These are phyloP conservation scores for Scelioninae gen. 1 DNA, from an alignment of 2,888 invertebrate species.

Conservation along the genomic window DNA sequence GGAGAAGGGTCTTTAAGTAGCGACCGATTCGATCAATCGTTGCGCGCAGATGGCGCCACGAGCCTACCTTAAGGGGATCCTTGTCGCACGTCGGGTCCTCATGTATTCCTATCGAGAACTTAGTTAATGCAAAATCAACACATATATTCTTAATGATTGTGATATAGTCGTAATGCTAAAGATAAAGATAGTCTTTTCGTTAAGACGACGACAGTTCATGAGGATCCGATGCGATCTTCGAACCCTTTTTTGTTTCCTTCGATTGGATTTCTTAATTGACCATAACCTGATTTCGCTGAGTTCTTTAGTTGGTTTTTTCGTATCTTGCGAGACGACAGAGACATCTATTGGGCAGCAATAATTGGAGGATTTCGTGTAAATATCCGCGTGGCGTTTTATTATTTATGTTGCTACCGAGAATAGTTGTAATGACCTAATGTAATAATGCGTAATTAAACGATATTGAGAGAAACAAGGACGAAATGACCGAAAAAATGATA, in stretches of 20 bases:
- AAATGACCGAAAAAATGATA: constrained; percentile 65
- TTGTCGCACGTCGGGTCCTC: constrained; percentile 58
- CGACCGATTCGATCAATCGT: constrained; percentile 20
- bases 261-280: background rate
- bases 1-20: constrained; percentile 9
- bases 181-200: constrained; percentile 70
- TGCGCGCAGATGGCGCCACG: background rate
- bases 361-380: constrained; percentile 77
- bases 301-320: background rate
- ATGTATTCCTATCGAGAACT: constrained; percentile 68
- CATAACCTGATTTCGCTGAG: no score
- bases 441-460: constrained; percentile 65
- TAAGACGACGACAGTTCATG: constrained; percentile 62
- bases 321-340: constrained; percentile 62
- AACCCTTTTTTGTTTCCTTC: constrained; percentile 11
- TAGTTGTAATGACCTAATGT: constrained; percentile 79
- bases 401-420: constrained; percentile 81
- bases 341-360: constrained; percentile 69
- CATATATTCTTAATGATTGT: constrained; percentile 78
- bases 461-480: constrained; percentile 17
- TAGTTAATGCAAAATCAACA: constrained; percentile 72
- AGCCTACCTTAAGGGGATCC: background rate
- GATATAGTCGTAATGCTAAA: constrained; percentile 78
- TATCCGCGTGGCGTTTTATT: constrained; percentile 81
- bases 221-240: constrained; percentile 53